These are phyloP conservation scores for Pithecia hirsuta DNA, from an alignment of 2,797 vertebrate genomes.

Conservation along the genomic window DNA sequence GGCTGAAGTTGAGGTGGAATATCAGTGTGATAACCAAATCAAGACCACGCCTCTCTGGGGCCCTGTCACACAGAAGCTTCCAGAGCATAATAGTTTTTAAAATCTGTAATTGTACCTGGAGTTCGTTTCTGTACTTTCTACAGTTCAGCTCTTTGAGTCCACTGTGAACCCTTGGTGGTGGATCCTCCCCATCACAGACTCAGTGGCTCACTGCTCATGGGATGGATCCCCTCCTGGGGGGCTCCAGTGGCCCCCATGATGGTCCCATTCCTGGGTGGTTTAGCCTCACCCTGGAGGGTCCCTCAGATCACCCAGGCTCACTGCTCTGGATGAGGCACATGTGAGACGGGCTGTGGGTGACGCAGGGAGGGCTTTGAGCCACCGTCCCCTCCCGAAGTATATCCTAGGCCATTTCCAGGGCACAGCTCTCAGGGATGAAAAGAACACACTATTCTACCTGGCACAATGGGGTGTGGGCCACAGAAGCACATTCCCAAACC, in stretches of 20 bases:
- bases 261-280: background rate
- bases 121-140: background rate
- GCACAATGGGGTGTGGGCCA: fast-evolving
- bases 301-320: background rate
- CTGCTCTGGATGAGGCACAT: no score
- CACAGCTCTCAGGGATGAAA: background rate
- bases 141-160: background rate
- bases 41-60: fast-evolving
- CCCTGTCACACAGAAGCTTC: fast-evolving
- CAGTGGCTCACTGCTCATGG: background rate
- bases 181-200: background rate
- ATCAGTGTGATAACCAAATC: background rate
- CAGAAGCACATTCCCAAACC: background rate
- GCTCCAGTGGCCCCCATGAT: background rate
- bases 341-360: background rate
- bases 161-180: background rate
- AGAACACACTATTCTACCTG: fast-evolving
- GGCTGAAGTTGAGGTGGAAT: background rate
- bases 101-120: background rate
- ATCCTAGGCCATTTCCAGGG: background rate
- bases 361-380: background rate
- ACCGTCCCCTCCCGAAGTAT: fast-evolving
- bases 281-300: background rate
- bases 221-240: fast-evolving
- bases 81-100: background rate